A percentile compares a stretch with the other conserved stretches of the same genome.
These are phyloP conservation scores for Danio rerio DNA, from an alignment of 2,113 vertebrate genomes.

Conservation along the genomic window GRCz12tu NC_133179.1:23001001-23001500, in stretches of 20 bases:
- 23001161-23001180: background rate
- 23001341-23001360: background rate
- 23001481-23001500: background rate
- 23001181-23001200: background rate
- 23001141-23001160: background rate
- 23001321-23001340: background rate
- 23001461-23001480: background rate
- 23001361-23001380: background rate
- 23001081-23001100: background rate
- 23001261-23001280: too few relatives aligned
- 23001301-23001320: too few relatives aligned
- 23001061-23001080: background rate
- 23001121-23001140: background rate
- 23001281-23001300: too few relatives aligned
- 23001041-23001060: background rate
- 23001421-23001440: background rate
- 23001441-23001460: background rate
- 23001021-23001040: conserved; percentile 14
- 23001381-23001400: background rate
- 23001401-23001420: background rate
- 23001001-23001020: background rate
- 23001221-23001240: background rate
- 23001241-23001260: too few relatives aligned
- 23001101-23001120: background rate
- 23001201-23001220: background rate